phyloP scores from a whole-genome alignment of 2,797 vertebrate species.

The Steatocranus sp. region DNA sequence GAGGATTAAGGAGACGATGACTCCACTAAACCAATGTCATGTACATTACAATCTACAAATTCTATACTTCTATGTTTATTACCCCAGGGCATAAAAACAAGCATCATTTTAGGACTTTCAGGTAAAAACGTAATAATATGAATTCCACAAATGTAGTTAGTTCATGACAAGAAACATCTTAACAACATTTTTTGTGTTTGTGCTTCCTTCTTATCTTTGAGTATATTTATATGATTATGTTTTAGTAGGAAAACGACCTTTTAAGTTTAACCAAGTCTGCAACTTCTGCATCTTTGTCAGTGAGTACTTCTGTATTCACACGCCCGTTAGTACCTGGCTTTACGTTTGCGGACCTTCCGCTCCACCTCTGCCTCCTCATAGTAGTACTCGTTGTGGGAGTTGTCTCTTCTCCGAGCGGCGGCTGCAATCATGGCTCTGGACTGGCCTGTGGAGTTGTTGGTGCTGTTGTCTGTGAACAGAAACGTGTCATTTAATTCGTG shows the following conservation, averaged over 20 bases:
- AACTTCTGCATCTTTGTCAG: background rate
- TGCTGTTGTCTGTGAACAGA: constrained; percentile 79
- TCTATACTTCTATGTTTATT: background rate
- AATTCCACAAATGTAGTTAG: fast-evolving
- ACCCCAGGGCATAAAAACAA: fast-evolving
- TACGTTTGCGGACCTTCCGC: constrained; percentile 85
- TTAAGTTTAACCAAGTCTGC: background rate
- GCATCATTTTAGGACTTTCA: fast-evolving
- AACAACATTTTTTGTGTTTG: fast-evolving
- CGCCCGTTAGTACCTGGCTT: constrained; percentile 77
- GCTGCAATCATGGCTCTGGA: constrained; percentile 87
- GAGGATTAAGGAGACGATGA: background rate
- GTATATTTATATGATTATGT: fast-evolving
- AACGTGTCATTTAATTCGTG: fast-evolving
- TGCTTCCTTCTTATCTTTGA: background rate
- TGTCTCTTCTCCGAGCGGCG: constrained; percentile 83
- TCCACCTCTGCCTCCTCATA: constrained; percentile 94
- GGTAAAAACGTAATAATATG: fast-evolving
- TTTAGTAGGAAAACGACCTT: fast-evolving
- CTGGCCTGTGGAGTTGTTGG: constrained; percentile 87
- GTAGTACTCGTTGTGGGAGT: constrained; percentile 91
- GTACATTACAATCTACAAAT: fast-evolving
- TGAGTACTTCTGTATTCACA: background rate
- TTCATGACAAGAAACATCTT: background rate
- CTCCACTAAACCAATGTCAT: fast-evolving